Conservation (phyloP, 2,797 vertebrate genomes). For the Gambusia yucatana region DNA sequence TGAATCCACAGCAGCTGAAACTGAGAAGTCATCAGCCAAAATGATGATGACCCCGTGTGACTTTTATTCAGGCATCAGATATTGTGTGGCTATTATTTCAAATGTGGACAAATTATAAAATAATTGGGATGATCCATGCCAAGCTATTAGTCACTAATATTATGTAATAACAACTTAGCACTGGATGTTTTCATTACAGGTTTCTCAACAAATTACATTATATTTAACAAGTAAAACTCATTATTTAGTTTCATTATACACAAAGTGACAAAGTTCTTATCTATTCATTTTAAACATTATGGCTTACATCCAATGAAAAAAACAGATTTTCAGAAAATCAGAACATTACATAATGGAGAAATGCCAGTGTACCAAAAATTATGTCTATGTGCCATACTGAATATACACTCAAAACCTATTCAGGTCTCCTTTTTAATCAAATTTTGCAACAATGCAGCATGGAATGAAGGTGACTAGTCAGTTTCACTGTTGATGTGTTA, state of each 20-base stretch:
- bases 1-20: conserved; percentile 50
- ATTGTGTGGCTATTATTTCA: conserved; percentile 25
- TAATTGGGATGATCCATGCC: conserved; percentile 9
- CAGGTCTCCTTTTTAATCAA: background rate
- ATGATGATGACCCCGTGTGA: conserved; percentile 51
- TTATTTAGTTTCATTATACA: background rate
- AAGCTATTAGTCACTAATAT: background rate
- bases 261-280: background rate
- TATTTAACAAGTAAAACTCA: background rate
- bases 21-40: conserved; percentile 39
- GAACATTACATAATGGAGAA: background rate
- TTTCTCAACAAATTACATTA: background rate
- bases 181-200: background rate
- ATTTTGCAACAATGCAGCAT: background rate
- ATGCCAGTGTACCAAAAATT: background rate
- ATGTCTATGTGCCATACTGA: background rate
- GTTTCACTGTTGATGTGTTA: background rate
- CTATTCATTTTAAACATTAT: too few relatives aligned
- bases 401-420: background rate
- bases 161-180: background rate
- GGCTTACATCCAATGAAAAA: background rate
- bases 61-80: conserved; percentile 50
- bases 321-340: background rate
- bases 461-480: background rate
- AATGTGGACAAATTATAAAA: conserved; percentile 33